Conservation (phyloP, 2,888 invertebrate species). For the Melipona beecheii region DNA sequence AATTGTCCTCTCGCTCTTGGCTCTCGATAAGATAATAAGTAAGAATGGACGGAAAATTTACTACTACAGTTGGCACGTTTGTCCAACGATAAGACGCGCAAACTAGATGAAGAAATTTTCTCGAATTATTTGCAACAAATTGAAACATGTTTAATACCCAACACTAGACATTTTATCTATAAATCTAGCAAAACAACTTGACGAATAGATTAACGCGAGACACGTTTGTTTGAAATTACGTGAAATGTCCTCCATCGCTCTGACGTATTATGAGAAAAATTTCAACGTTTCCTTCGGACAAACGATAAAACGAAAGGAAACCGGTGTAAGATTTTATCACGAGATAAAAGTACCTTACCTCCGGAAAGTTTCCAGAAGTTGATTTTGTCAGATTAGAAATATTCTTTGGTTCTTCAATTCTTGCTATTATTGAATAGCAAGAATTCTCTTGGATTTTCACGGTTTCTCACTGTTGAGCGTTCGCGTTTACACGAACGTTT, state of each 20-base stretch:
- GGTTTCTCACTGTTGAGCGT: background rate
- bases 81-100: background rate
- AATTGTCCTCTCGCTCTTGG: background rate
- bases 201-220: background rate
- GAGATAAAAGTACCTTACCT: too few species aligned
- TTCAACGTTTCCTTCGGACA: slow-evolving; percentile 29
- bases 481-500: too few species aligned
- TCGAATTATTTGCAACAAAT: too few species aligned
- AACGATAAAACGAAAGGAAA: slow-evolving; percentile 12
- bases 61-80: background rate
- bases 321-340: background rate
- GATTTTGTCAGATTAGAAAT: slow-evolving; percentile 13
- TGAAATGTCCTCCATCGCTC: background rate
- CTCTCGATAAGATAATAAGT: background rate
- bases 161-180: too few species aligned
- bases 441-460: background rate
- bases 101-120: background rate
- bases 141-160: too few species aligned
- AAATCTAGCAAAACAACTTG: background rate
- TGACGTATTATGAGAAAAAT: slow-evolving; percentile 1
- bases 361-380: background rate
- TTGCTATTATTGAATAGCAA: slow-evolving; percentile 9
- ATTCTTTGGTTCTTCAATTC: background rate
- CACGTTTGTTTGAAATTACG: too few species aligned
- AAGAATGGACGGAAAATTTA: background rate